Evolutionary conservation across 1,140 invertebrate genomes (phyloP), one percentile per base, ranked within the genome.

Genomic region (Drosophila ironensis): DNA sequence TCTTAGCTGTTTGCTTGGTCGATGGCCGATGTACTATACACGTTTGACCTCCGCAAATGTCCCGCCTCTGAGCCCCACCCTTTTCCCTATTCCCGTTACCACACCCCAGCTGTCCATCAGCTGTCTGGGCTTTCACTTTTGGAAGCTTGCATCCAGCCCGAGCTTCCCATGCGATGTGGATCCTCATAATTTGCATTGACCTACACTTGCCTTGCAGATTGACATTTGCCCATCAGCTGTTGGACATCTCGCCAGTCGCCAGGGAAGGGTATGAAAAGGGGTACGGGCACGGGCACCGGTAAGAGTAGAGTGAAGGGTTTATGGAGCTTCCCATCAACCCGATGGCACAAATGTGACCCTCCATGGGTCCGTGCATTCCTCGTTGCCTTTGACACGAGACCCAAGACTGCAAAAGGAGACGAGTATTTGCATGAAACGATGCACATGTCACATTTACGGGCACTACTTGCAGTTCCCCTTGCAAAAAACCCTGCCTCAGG

Each of bases 151-250:
- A 20, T 30, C 30, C 30, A 4, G 12, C 12, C 11, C 2, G n/a
- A 3, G 11, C 11, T 35, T 14, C n/a, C 3, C 22, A 44, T n/a
- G n/a, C n/a, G n/a, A n/a, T n/a, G n/a, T n/a, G 46, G 61, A 64
- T 64, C 22, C 61, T 66, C 47, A 67, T 67, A 53, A 66, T 68
- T 68, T 68, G 64, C 64, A 68, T 68, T 68, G 64, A 66, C 60
- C 64, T 67, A 66, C 64, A 52, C 47, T 56, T 56, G 47, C 53
- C 47, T 20, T 1, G 46, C 24, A 38, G 45, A 67, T 51, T 67
- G 63, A 67, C 63, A 45, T 53, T 61, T 61, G 50, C 19, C 47
- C 56, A 41, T 52, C 47, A 42, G 56, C 38, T 35, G 60, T 50
- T 61, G 57, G 60, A 61, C 56, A 61, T 61, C 25, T 60, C 59